phyloP scores from a whole-genome alignment of 2,113 vertebrate genomes.

The Chascanopsetta lugubris region DNA sequence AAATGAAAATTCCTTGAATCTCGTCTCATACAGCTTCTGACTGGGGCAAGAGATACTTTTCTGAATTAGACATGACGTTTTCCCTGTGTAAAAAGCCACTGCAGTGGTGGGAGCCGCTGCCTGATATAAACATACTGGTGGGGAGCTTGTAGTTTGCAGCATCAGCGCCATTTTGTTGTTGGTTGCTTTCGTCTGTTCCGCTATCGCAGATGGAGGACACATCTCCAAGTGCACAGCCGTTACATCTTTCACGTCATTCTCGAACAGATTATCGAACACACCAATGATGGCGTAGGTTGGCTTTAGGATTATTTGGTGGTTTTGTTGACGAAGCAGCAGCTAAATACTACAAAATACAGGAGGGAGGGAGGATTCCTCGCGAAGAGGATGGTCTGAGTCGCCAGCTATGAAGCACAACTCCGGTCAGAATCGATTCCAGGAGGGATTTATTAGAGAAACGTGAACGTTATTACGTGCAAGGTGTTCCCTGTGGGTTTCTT shows the following conservation, averaged over 20 bases:
- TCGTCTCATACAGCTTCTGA: background rate
- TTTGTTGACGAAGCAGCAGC: too few relatives aligned
- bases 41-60: too few relatives aligned
- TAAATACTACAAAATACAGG: too few relatives aligned
- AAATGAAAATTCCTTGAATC: background rate
- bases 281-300: background rate
- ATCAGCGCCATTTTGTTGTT: slow-evolving; percentile 67
- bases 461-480: too few relatives aligned
- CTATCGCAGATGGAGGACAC: slow-evolving; percentile 23
- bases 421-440: too few relatives aligned
- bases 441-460: too few relatives aligned
- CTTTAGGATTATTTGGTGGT: fast-evolving
- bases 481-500: too few relatives aligned
- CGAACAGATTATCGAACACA: background rate
- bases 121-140: slow-evolving; percentile 9
- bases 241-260: background rate
- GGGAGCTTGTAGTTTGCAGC: slow-evolving; percentile 29
- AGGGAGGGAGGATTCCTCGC: too few relatives aligned
- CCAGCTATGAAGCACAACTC: too few relatives aligned
- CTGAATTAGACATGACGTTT: background rate
- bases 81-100: background rate
- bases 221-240: slow-evolving; percentile 14
- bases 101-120: background rate
- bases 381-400: too few relatives aligned
- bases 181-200: slow-evolving; percentile 39